These are phyloP conservation scores for Diogma glabrata DNA, from an alignment of 2,888 invertebrate species.

Conservation along the genomic window DNA sequence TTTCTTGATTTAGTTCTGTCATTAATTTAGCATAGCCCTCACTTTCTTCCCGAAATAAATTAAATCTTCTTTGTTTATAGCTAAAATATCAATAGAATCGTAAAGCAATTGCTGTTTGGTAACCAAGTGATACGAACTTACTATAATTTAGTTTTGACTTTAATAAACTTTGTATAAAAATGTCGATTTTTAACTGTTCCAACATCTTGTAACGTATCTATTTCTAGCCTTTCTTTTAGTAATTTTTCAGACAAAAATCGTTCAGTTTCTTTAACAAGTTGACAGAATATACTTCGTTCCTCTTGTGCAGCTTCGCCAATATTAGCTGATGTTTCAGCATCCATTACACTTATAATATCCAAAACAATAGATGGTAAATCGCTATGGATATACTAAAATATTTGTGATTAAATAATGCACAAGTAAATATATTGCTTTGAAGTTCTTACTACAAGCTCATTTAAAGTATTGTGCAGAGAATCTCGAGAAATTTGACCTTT, in stretches of 20 bases:
- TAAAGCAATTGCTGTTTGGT: not conserved
- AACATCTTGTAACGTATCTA: slow-evolving; percentile 85
- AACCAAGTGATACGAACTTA: slow-evolving; percentile 46
- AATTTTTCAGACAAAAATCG: slow-evolving; percentile 76
- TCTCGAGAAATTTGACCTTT: slow-evolving; percentile 69
- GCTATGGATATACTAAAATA: slow-evolving; percentile 53
- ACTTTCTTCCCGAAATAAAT: slow-evolving; percentile 95
- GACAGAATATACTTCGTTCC: slow-evolving; percentile 64
- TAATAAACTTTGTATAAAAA: slow-evolving; percentile 90
- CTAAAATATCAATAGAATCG: slow-evolving; percentile 43
- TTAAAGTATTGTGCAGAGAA: slow-evolving; percentile 55
- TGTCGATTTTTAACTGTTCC: slow-evolving; percentile 80
- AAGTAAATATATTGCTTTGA: slow-evolving; percentile 11
- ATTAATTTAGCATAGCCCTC: slow-evolving; percentile 97
- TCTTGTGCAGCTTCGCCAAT: slow-evolving; percentile 51
- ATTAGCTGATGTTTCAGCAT: slow-evolving; percentile 57
- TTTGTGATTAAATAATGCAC: not conserved
- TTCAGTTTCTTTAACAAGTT: slow-evolving; percentile 67
- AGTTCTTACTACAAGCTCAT: slow-evolving; percentile 61
- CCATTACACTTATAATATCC: slow-evolving; percentile 74
- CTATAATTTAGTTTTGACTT: slow-evolving; percentile 96
- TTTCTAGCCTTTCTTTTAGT: slow-evolving; percentile 84
- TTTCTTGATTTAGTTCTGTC: slow-evolving; percentile 82
- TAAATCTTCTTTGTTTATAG: slow-evolving; percentile 98
- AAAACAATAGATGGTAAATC: slow-evolving; percentile 73